Percentiles rank a stretch among this genome's conserved stretches.
These are phyloP conservation scores for Achroia grisella DNA, from an alignment of 1,140 invertebrate genomes.

Conservation along the genomic window DNA sequence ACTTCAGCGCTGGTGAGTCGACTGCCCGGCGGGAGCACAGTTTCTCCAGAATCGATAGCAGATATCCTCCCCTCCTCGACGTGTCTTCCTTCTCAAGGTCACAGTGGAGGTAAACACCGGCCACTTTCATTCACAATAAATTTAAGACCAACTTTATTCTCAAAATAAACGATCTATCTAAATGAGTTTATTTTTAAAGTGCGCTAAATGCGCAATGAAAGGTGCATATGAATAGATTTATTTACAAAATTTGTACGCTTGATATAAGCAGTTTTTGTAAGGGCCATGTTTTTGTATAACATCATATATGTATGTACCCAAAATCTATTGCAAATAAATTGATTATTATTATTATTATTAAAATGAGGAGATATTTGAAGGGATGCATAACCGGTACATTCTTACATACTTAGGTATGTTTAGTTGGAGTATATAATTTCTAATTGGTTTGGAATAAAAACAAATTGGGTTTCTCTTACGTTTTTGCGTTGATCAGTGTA, in stretches of 20 bases:
- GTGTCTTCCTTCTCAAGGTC: constrained; percentile 41
- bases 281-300: too few species aligned
- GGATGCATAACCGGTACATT: too few species aligned
- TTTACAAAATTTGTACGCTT: too few species aligned
- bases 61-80: constrained; percentile 22
- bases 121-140: constrained; percentile 39
- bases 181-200: constrained; percentile 5
- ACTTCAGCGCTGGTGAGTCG: constrained; percentile 17
- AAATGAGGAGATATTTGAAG: background rate
- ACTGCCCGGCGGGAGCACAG: constrained; percentile 16
- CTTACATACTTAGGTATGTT: too few species aligned
- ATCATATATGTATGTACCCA: too few species aligned
- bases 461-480: background rate
- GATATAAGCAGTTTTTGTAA: too few species aligned
- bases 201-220: background rate
- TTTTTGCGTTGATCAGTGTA: constrained; percentile 42
- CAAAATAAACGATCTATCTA: background rate
- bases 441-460: background rate
- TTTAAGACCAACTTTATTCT: constrained; percentile 1
- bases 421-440: too few species aligned
- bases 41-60: constrained; percentile 30
- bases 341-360: too few species aligned
- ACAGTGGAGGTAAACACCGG: constrained; percentile 55
- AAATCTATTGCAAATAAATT: too few species aligned
- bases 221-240: too few species aligned